Percentiles rank a stretch among this genome's conserved stretches.
These are phyloP conservation scores for Dichetophora obliterata DNA, from an alignment of 2,888 invertebrate species.

Conservation along the genomic window DNA sequence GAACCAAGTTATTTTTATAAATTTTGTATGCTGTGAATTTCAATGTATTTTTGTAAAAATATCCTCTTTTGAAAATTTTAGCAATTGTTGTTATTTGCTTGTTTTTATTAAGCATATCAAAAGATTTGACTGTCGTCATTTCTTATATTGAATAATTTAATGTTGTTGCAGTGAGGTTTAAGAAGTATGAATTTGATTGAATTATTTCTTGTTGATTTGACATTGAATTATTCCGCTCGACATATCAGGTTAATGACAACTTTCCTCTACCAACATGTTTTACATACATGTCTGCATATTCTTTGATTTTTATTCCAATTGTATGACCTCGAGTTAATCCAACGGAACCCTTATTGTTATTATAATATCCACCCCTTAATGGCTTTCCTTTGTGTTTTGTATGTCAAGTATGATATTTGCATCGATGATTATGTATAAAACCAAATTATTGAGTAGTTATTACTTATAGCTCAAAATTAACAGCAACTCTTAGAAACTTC, in stretches of 20 bases:
- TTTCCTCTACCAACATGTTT: background rate
- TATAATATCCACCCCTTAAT: conserved; percentile 2
- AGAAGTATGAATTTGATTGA: background rate
- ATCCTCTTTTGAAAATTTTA: background rate
- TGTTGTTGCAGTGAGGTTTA: background rate
- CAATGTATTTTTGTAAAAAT: background rate
- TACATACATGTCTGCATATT: background rate
- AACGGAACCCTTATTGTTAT: conserved; percentile 9
- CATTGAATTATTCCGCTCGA: conserved; percentile 3
- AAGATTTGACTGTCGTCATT: background rate
- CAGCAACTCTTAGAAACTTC: too few relatives aligned
- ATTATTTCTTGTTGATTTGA: background rate
- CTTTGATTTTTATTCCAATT: background rate
- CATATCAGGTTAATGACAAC: background rate
- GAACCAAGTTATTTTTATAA: background rate
- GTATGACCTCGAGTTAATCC: conserved; percentile 12
- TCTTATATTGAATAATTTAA: background rate
- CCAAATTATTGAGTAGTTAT: too few relatives aligned
- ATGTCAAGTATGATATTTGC: conserved; percentile 5
- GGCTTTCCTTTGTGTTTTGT: background rate
- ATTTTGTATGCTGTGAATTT: too few relatives aligned
- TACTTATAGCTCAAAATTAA: too few relatives aligned
- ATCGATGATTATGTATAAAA: background rate
- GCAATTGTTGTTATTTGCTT: too few relatives aligned
- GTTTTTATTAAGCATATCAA: too few relatives aligned